phyloP scores from a whole-genome alignment of 2,888 invertebrate species.

The Pristionchus japonicus region DNA sequence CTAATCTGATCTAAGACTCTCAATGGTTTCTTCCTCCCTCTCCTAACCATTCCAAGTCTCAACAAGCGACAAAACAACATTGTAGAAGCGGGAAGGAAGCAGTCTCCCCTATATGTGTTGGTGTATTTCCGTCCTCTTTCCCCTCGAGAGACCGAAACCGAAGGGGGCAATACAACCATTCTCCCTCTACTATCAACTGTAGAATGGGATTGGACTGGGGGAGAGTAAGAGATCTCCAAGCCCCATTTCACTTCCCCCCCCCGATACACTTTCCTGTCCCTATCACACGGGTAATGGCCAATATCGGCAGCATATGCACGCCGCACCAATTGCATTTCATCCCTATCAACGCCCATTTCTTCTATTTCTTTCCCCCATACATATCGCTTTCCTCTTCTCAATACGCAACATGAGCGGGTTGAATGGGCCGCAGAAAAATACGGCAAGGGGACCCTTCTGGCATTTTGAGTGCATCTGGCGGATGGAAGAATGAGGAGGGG shows the following conservation, averaged over 20 bases:
- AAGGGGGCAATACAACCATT: not conserved
- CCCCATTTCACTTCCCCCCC: not conserved
- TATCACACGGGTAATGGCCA: constrained; percentile 38
- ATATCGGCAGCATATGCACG: not conserved
- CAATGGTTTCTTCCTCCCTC: not conserved
- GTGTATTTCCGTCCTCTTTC: constrained; percentile 10
- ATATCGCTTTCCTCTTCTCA: not conserved
- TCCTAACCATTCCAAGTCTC: constrained; percentile 5
- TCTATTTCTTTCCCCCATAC: too few relatives aligned
- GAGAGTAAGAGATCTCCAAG: not conserved
- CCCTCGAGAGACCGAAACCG: not conserved
- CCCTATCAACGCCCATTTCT: constrained; percentile 23
- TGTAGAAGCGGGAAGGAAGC: constrained; percentile 21
- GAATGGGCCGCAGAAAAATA: constrained; percentile 32
- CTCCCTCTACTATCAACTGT: constrained; percentile 30
- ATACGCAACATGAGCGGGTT: constrained; percentile 16
- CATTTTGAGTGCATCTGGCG: not conserved
- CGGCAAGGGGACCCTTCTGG: constrained; percentile 19
- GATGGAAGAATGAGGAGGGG: not conserved
- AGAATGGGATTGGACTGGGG: not conserved
- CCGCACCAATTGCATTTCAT: constrained; percentile 38
- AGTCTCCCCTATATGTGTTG: constrained; percentile 19
- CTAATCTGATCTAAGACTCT: constrained; percentile 41
- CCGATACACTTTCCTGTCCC: not conserved
- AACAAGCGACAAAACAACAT: constrained; percentile 35